These are phyloP conservation scores for Luffia ferchaultella DNA, from an alignment of 2,888 invertebrate genomes.

Conservation along the genomic window DNA sequence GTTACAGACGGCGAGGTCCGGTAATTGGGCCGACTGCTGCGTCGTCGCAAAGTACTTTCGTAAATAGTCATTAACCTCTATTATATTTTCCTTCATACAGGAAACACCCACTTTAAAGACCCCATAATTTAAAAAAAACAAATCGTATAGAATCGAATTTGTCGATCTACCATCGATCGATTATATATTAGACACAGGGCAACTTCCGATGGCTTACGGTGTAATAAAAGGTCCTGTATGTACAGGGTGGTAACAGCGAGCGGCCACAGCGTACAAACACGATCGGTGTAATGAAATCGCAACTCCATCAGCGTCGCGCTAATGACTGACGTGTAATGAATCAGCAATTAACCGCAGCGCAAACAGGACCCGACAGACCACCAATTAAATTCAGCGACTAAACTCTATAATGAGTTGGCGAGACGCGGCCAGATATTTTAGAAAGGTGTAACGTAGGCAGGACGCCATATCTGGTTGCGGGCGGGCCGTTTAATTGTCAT, in stretches of 20 bases:
- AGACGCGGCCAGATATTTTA: constrained; percentile 15
- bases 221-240: too few relatives aligned
- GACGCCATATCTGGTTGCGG: constrained; percentile 16
- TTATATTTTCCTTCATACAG: too few relatives aligned
- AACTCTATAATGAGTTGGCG: constrained; percentile 10
- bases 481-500: constrained; percentile 23
- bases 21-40: too few relatives aligned
- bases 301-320: constrained; percentile 14
- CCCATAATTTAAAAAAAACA: too few relatives aligned
- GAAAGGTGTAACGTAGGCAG: constrained; percentile 16
- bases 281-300: constrained; percentile 16
- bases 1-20: too few relatives aligned
- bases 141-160: too few relatives aligned
- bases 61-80: too few relatives aligned
- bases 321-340: constrained; percentile 21
- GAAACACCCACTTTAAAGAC: too few relatives aligned
- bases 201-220: too few relatives aligned
- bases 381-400: constrained; percentile 5
- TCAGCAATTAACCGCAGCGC: constrained; percentile 21
- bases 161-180: too few relatives aligned
- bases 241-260: background rate
- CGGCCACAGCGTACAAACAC: constrained; percentile 9
- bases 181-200: too few relatives aligned
- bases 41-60: too few relatives aligned
- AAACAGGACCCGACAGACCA: constrained; percentile 12